Evolutionary conservation across 2,113 vertebrate species (phyloP), one percentile per base, ranked within the genome.

Genomic region (Glaucidium brasilianum): DNA sequence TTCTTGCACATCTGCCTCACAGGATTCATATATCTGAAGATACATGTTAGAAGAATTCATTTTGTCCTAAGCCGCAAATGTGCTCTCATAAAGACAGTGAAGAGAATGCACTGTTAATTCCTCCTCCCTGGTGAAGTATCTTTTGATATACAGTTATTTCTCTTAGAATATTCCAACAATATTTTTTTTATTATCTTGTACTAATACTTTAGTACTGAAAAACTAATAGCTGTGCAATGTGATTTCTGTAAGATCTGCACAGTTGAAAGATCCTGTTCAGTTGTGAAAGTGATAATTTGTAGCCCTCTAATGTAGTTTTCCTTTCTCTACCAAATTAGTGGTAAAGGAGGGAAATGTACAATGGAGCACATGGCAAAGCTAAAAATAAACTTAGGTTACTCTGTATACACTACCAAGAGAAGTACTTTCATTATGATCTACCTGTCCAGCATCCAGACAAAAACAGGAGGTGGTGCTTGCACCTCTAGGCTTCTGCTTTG

Each of bases 1-100:
- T 93, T 50, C 72, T 92, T 90, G 41, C 20, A 22, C 18, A 18
- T 64, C 15, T 69, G 23, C 30, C 19, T 81, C 60, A 27, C 34
- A 26, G 35, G 45, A 41, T 89, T 90, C 34, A 55, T 5, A 6
- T 81, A 52, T 43, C 41, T 6, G 1, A 79, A 78, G 60, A 82
- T 16, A n/a, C n/a, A 15, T 0, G 0, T 84, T 68, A 4, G 3
- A 73, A 62, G 30, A 74, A 82, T 56, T 69, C 0, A 2, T 87
- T 77, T 72, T 90, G 15, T 74, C 52, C 41, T 58, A 58, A 92
- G n/a, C 41, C 25, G 49, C 37, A 67, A 4, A 18, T 39, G 6
- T 45, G 34, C 25, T 88, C 3, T 67, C 6, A 7, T 71, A 77
- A 85, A 88, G 25, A 53, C 47, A 73, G 41, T 21, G 13, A 89